These are phyloP conservation scores for Odontesthes bonariensis DNA, from an alignment of 2,113 vertebrate genomes.

Conservation along the genomic window DNA sequence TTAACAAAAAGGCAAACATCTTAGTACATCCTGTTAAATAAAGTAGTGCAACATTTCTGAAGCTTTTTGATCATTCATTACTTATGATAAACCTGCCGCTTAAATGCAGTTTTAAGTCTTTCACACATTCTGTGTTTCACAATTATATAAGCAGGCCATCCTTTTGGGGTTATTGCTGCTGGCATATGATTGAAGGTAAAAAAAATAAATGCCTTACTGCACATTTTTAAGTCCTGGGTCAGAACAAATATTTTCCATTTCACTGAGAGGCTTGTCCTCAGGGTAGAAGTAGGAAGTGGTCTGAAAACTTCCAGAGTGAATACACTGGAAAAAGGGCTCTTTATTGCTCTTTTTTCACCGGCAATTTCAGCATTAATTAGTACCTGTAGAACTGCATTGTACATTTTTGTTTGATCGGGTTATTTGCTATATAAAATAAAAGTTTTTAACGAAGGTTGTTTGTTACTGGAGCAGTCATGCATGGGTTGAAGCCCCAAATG, in stretches of 20 bases:
- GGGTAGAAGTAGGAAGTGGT: constrained; percentile 14
- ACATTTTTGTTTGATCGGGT: too few species aligned
- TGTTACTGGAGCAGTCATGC: too few species aligned
- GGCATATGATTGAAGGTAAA: constrained; percentile 38
- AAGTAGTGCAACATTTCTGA: background rate
- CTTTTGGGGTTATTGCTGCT: constrained; percentile 23
- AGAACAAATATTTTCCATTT: constrained; percentile 39
- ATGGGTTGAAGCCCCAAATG: background rate
- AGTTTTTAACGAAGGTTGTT: too few species aligned
- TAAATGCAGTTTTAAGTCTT: constrained; percentile 1
- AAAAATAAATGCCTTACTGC: constrained; percentile 27
- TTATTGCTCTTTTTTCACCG: too few species aligned
- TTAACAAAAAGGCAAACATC: constrained; percentile 11
- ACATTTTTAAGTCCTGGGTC: constrained; percentile 24
- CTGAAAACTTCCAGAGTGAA: background rate
- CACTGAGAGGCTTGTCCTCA: constrained; percentile 21
- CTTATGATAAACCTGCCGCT: background rate
- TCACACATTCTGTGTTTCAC: background rate
- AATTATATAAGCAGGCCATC: background rate
- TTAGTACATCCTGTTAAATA: constrained; percentile 8
- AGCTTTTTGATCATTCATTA: constrained; percentile 14
- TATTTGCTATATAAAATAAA: too few species aligned
- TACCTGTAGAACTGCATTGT: too few species aligned
- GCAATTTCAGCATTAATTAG: too few species aligned
- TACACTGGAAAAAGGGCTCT: too few species aligned